phyloP scores from a whole-genome alignment of 2,113 vertebrate genomes.

The Sula dactylatra region DNA sequence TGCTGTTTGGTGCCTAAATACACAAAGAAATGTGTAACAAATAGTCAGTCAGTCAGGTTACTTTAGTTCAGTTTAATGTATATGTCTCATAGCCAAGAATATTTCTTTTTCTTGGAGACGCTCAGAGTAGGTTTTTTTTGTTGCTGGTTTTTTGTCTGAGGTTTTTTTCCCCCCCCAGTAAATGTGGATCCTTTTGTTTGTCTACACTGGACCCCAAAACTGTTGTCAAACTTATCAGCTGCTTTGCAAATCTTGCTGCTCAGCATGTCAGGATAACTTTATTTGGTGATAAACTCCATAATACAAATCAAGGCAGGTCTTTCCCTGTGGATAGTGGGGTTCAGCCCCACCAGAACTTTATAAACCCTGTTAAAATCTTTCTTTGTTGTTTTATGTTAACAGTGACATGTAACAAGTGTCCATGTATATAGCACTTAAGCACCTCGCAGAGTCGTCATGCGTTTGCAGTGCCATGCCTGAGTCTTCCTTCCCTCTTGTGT shows the following conservation, averaged over 20 bases:
- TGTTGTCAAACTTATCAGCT: not conserved
- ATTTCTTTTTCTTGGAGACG: not conserved
- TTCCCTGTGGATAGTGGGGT: not conserved
- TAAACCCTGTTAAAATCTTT: not conserved
- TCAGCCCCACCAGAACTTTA: not conserved
- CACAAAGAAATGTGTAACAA: not conserved
- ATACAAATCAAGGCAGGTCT: not conserved
- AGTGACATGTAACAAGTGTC: not conserved
- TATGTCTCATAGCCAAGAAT: not conserved
- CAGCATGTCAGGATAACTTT: not conserved
- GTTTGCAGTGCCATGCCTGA: not conserved
- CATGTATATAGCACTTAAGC: not conserved
- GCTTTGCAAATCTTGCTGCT: not conserved
- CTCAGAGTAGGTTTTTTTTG: fast-evolving
- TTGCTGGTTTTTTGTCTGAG: not conserved
- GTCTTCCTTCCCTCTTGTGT: not conserved
- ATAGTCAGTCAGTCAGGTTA: not conserved
- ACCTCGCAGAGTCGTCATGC: not conserved
- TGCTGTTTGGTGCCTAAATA: not conserved
- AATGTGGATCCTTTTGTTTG: not conserved
- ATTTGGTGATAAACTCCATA: not conserved
- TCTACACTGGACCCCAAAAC: not conserved
- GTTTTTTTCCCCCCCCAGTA: not conserved
- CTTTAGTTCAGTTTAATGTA: not conserved
- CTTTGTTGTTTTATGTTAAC: not conserved